phyloP scores from a whole-genome alignment of 2,888 invertebrate species.

The Teleiodes luculella region DNA sequence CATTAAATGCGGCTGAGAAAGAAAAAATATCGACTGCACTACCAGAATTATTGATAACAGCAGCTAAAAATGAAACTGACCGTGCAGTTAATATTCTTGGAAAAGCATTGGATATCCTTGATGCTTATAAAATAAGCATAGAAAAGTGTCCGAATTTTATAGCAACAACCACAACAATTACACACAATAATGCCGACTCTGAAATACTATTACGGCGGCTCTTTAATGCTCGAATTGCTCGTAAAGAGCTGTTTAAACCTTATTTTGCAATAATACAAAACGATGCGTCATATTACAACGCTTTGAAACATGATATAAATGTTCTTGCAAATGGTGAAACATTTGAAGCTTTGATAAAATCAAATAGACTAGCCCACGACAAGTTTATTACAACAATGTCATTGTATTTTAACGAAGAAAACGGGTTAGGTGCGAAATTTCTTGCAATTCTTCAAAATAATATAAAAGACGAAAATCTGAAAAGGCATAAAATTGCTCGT shows the following conservation, averaged over 20 bases:
- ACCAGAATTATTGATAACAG: constrained; percentile 28
- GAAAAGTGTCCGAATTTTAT: constrained; percentile 31
- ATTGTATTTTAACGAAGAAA: constrained; percentile 47
- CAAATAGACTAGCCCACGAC: constrained; percentile 29
- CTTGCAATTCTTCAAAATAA: constrained; percentile 19
- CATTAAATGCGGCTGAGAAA: constrained; percentile 38
- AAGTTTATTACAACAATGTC: constrained; percentile 40
- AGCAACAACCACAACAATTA: constrained; percentile 30
- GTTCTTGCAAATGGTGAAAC: constrained; percentile 32
- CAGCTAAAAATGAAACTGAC: constrained; percentile 20
- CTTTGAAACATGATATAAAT: constrained; percentile 42
- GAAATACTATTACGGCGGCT: constrained; percentile 33
- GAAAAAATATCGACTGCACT: constrained; percentile 28
- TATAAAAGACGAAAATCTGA: constrained; percentile 8
- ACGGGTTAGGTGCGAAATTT: constrained; percentile 39
- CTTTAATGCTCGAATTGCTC: constrained; percentile 38
- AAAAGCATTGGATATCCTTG: constrained; percentile 37
- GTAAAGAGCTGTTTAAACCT: constrained; percentile 40
- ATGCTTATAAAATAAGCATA: constrained; percentile 34
- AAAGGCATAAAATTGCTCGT: constrained; percentile 23
- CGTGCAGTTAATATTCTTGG: constrained; percentile 24
- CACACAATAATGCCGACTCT: constrained; percentile 29
- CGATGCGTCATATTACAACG: constrained; percentile 50
- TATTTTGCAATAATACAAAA: constrained; percentile 40
- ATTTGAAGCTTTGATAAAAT: constrained; percentile 27